Percentiles rank a stretch among this genome's conserved stretches.
Evolutionary conservation across 2,888 invertebrate genomes (phyloP).

Genomic region (Mechanitis mazaeus): DNA sequence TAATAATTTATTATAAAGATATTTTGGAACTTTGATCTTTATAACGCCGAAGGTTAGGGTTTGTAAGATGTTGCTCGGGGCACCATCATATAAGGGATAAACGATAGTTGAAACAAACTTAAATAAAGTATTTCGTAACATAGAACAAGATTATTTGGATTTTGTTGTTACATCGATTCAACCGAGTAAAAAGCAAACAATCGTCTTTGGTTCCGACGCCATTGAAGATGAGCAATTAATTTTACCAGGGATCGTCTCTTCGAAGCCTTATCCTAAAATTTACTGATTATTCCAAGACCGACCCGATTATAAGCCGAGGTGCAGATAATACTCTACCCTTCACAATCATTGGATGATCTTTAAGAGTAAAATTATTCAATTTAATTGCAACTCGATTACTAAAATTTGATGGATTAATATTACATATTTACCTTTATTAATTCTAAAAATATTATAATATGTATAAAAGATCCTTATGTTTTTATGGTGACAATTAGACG

Average conservation of each 20-base stretch:
- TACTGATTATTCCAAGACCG: constrained; percentile 16
- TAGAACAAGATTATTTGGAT: constrained; percentile 67
- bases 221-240: constrained; percentile 72
- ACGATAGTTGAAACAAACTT: not conserved
- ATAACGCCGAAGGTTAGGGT: no score
- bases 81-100: not conserved
- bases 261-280: constrained; percentile 26
- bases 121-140: constrained; percentile 60
- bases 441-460: not conserved
- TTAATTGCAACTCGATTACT: constrained; percentile 1
- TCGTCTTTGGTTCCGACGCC: constrained; percentile 62
- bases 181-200: constrained; percentile 56
- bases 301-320: constrained; percentile 4
- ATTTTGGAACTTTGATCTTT: no score
- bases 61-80: no score
- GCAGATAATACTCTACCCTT: constrained; percentile 16
- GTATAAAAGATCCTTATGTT: no score
- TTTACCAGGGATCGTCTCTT: constrained; percentile 38
- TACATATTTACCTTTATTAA: not conserved
- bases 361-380: constrained; percentile 21
- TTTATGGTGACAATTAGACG: no score
- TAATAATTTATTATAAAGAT: no score
- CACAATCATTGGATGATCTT: constrained; percentile 22
- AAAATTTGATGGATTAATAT: no score
- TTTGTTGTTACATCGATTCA: constrained; percentile 66